These are phyloP conservation scores for Ophioderma brevispina DNA, from an alignment of 35 echinoderm and acorn worm genomes.

Conservation along the genomic window DNA sequence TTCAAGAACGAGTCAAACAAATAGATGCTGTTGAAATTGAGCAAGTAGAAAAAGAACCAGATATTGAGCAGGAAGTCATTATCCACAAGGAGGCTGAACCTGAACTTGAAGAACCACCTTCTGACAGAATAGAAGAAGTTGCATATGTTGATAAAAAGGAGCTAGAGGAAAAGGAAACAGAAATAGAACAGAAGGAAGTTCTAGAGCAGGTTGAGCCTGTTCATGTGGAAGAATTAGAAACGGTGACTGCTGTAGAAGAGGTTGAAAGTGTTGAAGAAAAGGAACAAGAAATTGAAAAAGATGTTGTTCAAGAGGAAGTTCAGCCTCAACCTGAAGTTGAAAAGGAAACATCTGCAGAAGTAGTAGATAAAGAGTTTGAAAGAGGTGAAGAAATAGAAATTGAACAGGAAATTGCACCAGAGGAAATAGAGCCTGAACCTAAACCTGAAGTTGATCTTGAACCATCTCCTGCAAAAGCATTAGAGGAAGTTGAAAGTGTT, in stretches of 20 bases:
- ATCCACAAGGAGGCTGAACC: background rate
- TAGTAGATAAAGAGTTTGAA: background rate
- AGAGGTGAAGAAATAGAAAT: background rate
- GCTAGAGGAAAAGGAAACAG: constrained; percentile 6
- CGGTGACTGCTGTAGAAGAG: background rate
- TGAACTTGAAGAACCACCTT: background rate
- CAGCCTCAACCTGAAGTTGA: background rate
- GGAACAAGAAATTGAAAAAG: constrained; percentile 21
- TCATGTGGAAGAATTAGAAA: constrained; percentile 2
- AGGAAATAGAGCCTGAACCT: constrained; percentile 1
- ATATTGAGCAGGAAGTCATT: background rate
- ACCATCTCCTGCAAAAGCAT: background rate
- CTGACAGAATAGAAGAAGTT: background rate
- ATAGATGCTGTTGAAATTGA: background rate
- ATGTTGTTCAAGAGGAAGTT: constrained; percentile 29
- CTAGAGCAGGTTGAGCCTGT: background rate
- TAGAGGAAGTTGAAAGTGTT: background rate
- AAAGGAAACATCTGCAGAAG: background rate
- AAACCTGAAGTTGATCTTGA: constrained; percentile 9
- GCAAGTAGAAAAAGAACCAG: background rate
- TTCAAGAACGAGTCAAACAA: background rate
- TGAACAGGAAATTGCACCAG: background rate
- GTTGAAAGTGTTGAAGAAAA: background rate
- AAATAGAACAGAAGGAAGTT: background rate
- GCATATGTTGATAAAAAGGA: background rate